Base-by-base conservation (phyloP, 2,888 invertebrate species). In the Drosophila hamatofila region DNA sequence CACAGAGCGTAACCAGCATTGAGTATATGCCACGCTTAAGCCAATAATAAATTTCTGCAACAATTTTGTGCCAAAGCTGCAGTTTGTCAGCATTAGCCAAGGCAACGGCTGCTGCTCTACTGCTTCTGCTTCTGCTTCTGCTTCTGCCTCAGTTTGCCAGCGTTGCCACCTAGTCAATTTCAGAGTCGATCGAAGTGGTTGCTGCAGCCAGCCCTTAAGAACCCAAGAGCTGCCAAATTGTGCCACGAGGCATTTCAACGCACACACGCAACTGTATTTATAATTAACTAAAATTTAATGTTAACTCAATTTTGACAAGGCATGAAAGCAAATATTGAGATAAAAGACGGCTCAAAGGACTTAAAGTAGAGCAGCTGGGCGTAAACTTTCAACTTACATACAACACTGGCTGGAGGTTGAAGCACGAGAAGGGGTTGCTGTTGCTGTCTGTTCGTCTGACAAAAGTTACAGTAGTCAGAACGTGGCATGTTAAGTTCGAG, bases 31-130 rank as follows among this genome's bases (percentile, higher is more conserved):
- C 61, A 72, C 46, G 51, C 57, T 72, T 85, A 88, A 85, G 85
- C 87, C 89, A 85, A 85, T 88, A 85, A 85, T 86, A 85, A 86
- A 85, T 85, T 88, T 88, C 75, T 72, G 71, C 78, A 77, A 81
- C 83, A 88, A 88, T 88, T 83, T 83, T 77, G 71, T 74, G 72
- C 72, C 67, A 83, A 86, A 86, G 86, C 89, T 88, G 89, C 87
- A 85, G 78, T 88, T 88, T 77, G 83, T 85, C 85, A 86, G 85
- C 76, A 83, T 86, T 88, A 88, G 83, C 60, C 59, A 57, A 39
- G 59, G 56, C 63, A 64, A 37, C 27, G 30, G 33, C 18, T 51
- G 41, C 51, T 8, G 3, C 18, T n/a, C 12, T 23, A 30, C 49
- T 12, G 9, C n/a, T n/a, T n/a, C n/a, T n/a, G n/a, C n/a, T n/a